These are phyloP conservation scores for Physella acuta DNA, from an alignment of 1,140 invertebrate genomes.

Conservation along the genomic window DNA sequence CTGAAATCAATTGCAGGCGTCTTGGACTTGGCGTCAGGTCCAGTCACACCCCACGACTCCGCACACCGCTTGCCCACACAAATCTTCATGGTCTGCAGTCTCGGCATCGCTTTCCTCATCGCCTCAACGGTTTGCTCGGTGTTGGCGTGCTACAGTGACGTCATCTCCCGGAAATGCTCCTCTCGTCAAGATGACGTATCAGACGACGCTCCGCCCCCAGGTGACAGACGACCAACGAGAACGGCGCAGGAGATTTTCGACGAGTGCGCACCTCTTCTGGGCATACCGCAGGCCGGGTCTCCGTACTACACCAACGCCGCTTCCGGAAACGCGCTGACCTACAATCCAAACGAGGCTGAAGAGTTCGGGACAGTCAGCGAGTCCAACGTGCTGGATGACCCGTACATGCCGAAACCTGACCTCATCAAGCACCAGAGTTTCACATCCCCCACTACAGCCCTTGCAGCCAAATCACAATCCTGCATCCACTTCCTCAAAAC, in stretches of 20 bases:
- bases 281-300: neutral
- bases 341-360: neutral
- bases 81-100: neutral
- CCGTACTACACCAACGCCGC: neutral
- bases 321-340: neutral
- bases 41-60: neutral
- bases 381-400: no score
- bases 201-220: neutral
- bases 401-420: no score
- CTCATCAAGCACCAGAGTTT: no score
- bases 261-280: constrained; percentile 11
- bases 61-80: neutral
- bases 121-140: neutral
- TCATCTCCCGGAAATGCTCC: no score
- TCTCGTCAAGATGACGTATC: no score
- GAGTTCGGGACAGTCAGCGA: no score
- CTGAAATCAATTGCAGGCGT: constrained; percentile 9
- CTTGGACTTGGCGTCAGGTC: neutral
- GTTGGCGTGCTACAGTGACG: no score
- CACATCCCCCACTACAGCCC: no score
- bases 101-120: neutral
- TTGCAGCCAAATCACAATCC: no score
- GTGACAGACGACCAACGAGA: constrained; percentile 11
- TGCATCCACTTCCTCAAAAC: neutral
- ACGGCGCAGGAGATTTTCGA: constrained; percentile 19